phyloP scores from a whole-genome alignment of 2,113 vertebrate species.

The Pogona vitticeps region DNA sequence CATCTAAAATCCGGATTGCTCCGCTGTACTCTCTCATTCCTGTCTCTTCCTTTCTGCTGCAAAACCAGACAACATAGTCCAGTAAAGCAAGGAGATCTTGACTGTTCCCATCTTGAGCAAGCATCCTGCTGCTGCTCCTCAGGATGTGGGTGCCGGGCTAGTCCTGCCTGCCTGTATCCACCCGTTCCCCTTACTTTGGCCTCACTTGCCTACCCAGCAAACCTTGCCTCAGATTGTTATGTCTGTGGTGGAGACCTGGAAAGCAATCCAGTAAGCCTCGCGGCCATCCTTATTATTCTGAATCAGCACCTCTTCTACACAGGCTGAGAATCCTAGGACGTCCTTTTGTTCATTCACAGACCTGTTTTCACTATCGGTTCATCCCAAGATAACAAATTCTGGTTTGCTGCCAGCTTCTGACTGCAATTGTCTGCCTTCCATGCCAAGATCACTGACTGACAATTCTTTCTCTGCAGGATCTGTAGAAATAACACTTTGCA shows the following conservation, averaged over 20 bases:
- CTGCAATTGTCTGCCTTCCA: background rate
- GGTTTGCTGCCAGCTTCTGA: background rate
- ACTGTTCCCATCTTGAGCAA: too few relatives aligned
- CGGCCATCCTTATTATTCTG: background rate
- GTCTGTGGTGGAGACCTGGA: background rate
- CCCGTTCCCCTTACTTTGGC: background rate
- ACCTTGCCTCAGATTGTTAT: background rate
- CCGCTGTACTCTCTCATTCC: too few relatives aligned
- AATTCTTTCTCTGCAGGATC: background rate
- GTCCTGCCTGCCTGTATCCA: background rate
- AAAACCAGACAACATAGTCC: too few relatives aligned
- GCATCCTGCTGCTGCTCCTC: background rate
- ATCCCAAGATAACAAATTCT: background rate
- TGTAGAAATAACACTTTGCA: background rate
- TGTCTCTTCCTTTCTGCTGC: background rate
- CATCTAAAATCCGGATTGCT: too few relatives aligned
- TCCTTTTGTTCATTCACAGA: background rate
- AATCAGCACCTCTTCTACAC: background rate
- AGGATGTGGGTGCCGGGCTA: fast-evolving
- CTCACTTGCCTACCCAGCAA: too few relatives aligned
- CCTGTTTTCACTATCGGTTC: background rate
- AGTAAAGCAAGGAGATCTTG: too few relatives aligned
- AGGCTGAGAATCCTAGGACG: background rate
- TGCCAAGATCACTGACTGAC: background rate
- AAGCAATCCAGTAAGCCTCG: background rate